Percentiles rank a stretch among this genome's conserved stretches.
Evolutionary conservation across 2,113 vertebrate species (phyloP).

Genomic region (Cryptoleucopteryx plumbea): DNA sequence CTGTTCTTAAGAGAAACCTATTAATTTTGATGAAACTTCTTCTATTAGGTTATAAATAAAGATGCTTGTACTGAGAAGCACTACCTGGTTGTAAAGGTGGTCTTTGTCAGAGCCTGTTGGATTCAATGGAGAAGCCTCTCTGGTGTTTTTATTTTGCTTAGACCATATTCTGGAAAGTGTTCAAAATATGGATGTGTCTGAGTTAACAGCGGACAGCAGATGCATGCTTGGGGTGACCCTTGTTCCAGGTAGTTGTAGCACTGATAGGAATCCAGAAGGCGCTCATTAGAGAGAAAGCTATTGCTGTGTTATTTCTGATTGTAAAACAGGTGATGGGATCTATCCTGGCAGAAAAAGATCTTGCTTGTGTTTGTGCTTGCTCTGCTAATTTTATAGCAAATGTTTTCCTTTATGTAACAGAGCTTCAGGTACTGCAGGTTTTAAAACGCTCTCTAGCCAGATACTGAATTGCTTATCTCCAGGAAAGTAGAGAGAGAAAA

Average conservation of each 20-base stretch:
- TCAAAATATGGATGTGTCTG: neutral
- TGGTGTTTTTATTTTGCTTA: neutral
- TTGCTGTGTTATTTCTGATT: neutral
- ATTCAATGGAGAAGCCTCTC: neutral
- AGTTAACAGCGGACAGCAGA: neutral
- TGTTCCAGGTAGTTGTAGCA: neutral
- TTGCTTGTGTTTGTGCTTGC: neutral
- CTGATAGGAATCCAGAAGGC: neutral
- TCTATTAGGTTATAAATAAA: neutral
- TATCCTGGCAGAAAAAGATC: neutral
- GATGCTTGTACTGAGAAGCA: neutral
- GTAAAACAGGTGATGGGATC: neutral
- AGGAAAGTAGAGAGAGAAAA: neutral
- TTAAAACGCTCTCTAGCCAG: neutral
- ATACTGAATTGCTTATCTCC: neutral
- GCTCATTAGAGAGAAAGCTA: neutral
- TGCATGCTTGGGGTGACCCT: neutral
- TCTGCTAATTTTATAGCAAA: neutral
- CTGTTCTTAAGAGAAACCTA: neutral
- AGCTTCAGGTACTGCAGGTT: neutral
- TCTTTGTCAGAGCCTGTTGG: neutral
- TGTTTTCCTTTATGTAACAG: neutral
- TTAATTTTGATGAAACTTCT: neutral
- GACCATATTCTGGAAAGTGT: neutral
- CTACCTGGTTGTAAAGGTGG: neutral